Base-by-base conservation (phyloP, 2,888 invertebrate genomes). In the Orchesellides sinensis region DNA sequence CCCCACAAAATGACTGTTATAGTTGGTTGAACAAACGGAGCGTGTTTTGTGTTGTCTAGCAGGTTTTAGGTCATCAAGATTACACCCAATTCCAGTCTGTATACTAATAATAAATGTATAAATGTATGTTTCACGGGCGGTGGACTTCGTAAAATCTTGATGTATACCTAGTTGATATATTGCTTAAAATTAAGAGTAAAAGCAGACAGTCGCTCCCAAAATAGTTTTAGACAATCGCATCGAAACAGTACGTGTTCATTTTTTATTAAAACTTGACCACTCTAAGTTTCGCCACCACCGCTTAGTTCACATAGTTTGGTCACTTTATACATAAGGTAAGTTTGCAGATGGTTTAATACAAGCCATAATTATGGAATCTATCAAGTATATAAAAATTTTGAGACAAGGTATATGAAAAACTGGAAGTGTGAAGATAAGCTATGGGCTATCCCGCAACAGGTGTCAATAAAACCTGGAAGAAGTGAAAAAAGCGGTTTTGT, bases 301-400 rank as follows among this genome's bases (percentile, higher is more conserved):
- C n/a, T n/a, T 59, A 17, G 17, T 63, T 63, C 63, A 63, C 63
- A 35, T 63, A 63, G 40, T 63, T 63, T 63, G 21, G 14, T 63
- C 35, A 61, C 19, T 1, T 35, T 40, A 25, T n/a, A n/a, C n/a
- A 49, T 8, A 25, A 25, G 8, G 12, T 35, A 6, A 27, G 25
- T 29, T 27, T 2, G 14, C 25, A 27, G n/a, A 29, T 27, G 59
- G 40, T 63, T 63, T 63, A 63, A 40, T 63, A 40, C 63, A 40
- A 35, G 63, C 63, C 10, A 40, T 40, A 61, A 63, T 40, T 35
- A 19, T 63, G 12, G 21, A 6, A 47, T 8, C 21, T 52, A n/a
- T n/a, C n/a, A n/a, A n/a, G n/a, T 47, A 4, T 4, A 47, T 8
- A 3, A 14, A 47, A 47, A 47, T 14, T 17, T 54, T 5, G 59